A percentile compares a stretch with the other conserved stretches of the same genome.
Evolutionary conservation across 2,888 invertebrate genomes (phyloP).

Genomic region (Gymnoscelis rufifasciata): DNA sequence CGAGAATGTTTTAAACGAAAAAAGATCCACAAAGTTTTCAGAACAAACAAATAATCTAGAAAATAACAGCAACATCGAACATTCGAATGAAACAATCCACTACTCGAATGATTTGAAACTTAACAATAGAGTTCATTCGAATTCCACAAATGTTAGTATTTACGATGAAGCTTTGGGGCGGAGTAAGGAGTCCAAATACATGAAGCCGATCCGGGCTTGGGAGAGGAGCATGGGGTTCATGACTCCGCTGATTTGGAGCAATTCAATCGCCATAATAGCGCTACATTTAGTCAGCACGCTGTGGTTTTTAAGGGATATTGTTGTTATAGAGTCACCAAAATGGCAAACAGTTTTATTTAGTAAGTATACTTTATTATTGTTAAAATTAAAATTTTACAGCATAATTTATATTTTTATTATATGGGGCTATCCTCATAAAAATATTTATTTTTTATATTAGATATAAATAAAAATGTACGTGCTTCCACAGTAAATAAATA

Average conservation of each 20-base stretch:
- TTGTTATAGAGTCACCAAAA: conserved; percentile 41
- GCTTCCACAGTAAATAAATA: too few species aligned
- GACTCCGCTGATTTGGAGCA: conserved; percentile 82
- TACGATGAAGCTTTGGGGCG: conserved; percentile 43
- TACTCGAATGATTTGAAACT: not conserved
- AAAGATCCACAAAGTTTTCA: too few species aligned
- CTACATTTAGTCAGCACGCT: conserved; percentile 60
- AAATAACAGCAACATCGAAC: too few species aligned
- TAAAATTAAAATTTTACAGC: too few species aligned
- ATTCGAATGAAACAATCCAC: too few species aligned
- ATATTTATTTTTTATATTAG: too few species aligned
- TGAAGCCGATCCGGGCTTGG: conserved; percentile 47
- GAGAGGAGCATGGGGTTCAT: conserved; percentile 69
- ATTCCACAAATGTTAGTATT: conserved; percentile 7
- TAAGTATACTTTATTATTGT: conserved; percentile 58
- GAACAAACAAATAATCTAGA: too few species aligned
- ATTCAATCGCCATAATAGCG: conserved; percentile 73
- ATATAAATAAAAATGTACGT: too few species aligned
- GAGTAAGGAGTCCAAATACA: conserved; percentile 41
- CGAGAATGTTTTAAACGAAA: too few species aligned
- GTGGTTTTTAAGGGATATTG: conserved; percentile 45
- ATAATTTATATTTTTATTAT: too few species aligned
- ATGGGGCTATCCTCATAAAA: too few species aligned
- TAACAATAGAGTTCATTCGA: not conserved
- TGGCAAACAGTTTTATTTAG: conserved; percentile 77